Conservation (phyloP, 2,113 vertebrate species). For the Ctenodactylus gundi region DNA sequence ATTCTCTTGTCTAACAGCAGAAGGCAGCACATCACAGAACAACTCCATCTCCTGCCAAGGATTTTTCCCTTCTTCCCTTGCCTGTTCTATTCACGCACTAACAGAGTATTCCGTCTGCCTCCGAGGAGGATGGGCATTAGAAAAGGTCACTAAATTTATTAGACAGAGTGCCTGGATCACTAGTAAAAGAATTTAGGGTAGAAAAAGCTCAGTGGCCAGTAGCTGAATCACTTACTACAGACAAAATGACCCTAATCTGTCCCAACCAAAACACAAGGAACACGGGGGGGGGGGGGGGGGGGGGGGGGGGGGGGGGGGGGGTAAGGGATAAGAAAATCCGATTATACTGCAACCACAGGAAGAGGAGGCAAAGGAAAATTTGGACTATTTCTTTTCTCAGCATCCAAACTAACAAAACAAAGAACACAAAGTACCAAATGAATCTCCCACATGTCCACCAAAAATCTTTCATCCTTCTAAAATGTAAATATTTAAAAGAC, state of each 20-base stretch:
- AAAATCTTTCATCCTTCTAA: neutral
- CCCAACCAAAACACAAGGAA: neutral
- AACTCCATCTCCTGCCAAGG: neutral
- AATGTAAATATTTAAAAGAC: slow-evolving; percentile 56
- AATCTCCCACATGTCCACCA: neutral
- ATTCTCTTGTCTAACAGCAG: neutral
- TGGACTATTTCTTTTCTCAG: neutral
- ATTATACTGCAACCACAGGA: neutral
- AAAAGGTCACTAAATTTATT: neutral
- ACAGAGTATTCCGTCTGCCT: neutral
- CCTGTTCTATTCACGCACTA: neutral
- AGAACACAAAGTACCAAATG: neutral
- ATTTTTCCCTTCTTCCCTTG: neutral
- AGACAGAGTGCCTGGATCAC: neutral
- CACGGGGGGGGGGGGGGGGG: neutral
- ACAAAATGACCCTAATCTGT: neutral
- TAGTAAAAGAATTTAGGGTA: neutral
- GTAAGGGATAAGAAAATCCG: neutral
- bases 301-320: no score
- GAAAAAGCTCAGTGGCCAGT: neutral
- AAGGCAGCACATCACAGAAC: neutral
- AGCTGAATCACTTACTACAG: neutral
- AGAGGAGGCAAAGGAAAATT: neutral
- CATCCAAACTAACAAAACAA: neutral
- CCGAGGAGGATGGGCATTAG: neutral